Base-by-base conservation (phyloP, 2,797 vertebrate species). In the Acanthurus leucopareius region DNA sequence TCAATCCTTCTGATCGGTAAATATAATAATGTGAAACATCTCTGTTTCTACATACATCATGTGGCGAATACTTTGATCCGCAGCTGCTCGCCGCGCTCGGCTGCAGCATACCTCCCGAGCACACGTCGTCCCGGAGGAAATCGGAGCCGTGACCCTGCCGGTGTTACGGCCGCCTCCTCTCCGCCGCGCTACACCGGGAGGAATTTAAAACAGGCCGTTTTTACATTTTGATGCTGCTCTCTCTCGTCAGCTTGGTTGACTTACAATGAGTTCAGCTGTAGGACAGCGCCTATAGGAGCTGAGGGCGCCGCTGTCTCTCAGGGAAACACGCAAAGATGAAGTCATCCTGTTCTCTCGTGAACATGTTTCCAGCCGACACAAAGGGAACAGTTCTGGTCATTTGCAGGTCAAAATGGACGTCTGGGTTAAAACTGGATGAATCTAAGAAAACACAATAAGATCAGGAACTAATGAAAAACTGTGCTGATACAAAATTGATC, bases 141-240 rank as follows among this genome's bases (percentile, higher is more conserved):
- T 52, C 9, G 10, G 68, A 80, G 72, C 74, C 13, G 16, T 74
- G 87, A 89, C 82, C 89, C 70, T 0, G 5, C 8, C 52, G 1
- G 76, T 78, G 85, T 78, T 40, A 2, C 10, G 8, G 32, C 22
- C 48, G 3, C 22, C 40, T 70, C n/a, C 38, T 32, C 22, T 45
- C 78, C 0, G 11, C 60, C 7, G 48, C 54, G 77, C 60, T 28
- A 58, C 83, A 58, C 65, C 0, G 6, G 58, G 54, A 68, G 59
- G 84, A 86, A 88, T 89, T 81, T 86, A 79, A 87, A 87, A 79
- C 22, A 65, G 79, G 53, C 1, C 0, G 0, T 49, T 77, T 90
- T 90, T 87, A 83, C 86, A 87, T 89, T 90, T 87, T 72, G 81
- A 88, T 53, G 73, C 72, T 15, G 67, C 25, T 25, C 25, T 25